Conservation (phyloP, 2,113 vertebrate genomes). For the Gallinago paraguaiae region DNA sequence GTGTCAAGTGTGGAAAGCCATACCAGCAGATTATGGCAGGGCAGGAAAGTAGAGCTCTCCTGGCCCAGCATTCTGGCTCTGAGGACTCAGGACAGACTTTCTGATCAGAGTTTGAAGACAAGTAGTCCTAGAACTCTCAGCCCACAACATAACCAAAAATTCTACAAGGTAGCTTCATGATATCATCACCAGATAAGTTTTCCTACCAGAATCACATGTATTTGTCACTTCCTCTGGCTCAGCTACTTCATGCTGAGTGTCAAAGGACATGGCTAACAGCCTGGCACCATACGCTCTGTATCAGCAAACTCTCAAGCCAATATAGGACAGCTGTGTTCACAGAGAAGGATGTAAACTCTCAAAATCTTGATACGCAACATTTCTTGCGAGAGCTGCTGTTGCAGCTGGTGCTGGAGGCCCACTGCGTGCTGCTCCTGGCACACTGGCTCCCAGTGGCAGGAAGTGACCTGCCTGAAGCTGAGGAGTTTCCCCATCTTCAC, state of each 20-base stretch:
- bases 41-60: background rate
- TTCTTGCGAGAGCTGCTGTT: background rate
- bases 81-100: background rate
- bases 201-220: background rate
- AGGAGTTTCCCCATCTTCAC: background rate
- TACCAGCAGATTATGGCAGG: background rate
- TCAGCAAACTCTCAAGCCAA: background rate
- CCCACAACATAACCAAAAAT: background rate
- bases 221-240: background rate
- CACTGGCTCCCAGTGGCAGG: background rate
- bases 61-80: background rate
- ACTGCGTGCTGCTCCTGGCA: too few relatives aligned
- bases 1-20: background rate
- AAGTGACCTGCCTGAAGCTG: background rate
- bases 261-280: background rate
- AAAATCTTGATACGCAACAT: background rate
- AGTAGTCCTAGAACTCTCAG: background rate
- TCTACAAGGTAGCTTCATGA: background rate
- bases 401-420: rapidly evolving
- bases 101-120: background rate
- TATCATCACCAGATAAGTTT: background rate
- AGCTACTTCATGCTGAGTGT: background rate
- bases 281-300: rapidly evolving
- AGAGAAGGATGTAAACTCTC: background rate
- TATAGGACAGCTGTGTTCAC: background rate